Percentiles rank a stretch among this genome's conserved stretches.
phyloP scores from a whole-genome alignment of 2,888 invertebrate species.

The Cryptophagus acutangulus region DNA sequence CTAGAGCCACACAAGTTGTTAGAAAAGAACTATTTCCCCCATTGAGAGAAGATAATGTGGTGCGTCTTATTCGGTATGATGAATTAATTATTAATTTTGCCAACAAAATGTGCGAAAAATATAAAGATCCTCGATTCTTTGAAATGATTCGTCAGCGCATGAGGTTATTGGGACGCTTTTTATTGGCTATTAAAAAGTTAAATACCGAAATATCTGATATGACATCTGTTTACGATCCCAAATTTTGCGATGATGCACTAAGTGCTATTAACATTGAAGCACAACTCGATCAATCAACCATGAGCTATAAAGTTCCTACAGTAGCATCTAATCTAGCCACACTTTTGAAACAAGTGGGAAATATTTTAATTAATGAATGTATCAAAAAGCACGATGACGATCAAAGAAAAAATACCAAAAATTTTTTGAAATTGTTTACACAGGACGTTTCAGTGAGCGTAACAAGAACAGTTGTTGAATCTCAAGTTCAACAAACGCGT shows the following conservation, averaged over 20 bases:
- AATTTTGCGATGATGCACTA: background rate
- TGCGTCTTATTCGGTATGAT: conserved; percentile 4
- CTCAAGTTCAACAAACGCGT: conserved; percentile 3
- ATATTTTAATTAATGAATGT: conserved; percentile 9
- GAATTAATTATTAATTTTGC: conserved; percentile 8
- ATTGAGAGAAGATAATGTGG: conserved; percentile 7
- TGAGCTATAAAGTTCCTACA: background rate
- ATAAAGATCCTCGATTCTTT: conserved; percentile 6
- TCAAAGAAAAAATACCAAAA: background rate
- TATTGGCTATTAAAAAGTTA: background rate
- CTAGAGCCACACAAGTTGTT: conserved; percentile 4
- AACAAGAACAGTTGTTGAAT: conserved; percentile 8
- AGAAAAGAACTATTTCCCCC: conserved; percentile 8
- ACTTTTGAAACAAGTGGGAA: conserved; percentile 6
- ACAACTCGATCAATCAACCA: background rate
- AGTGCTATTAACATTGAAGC: conserved; percentile 1
- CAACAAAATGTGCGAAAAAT: conserved; percentile 9
- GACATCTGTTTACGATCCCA: background rate
- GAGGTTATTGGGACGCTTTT: background rate
- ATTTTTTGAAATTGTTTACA: conserved; percentile 6
- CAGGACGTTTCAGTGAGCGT: conserved; percentile 5
- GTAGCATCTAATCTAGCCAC: conserved; percentile 9
- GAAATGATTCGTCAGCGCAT: conserved; percentile 6
- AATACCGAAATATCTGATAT: background rate
- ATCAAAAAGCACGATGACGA: conserved; percentile 5